These are phyloP conservation scores for Periparus ater DNA, from an alignment of 2,797 vertebrate species.

Conservation along the genomic window DNA sequence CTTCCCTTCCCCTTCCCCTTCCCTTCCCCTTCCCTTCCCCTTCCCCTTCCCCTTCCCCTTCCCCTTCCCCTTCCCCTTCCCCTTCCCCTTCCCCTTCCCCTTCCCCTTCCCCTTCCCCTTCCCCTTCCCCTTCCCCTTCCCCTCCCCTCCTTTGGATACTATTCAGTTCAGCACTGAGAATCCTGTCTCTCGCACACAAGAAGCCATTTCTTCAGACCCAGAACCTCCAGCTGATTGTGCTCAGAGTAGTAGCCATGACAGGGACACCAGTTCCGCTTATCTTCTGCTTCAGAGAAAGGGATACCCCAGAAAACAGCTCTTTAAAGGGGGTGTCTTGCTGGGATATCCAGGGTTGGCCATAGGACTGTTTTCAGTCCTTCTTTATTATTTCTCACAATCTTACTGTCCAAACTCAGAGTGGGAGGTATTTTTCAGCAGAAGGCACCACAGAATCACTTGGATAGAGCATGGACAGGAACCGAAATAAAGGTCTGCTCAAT, in stretches of 20 bases:
- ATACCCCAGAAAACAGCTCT: neutral
- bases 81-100: too few species aligned
- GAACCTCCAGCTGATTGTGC: neutral
- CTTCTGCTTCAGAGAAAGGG: neutral
- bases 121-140: too few species aligned
- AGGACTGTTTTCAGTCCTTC: neutral
- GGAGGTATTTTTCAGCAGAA: neutral
- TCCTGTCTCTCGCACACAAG: neutral
- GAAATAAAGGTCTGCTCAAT: neutral
- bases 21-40: too few species aligned
- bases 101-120: neutral
- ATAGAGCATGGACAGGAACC: neutral
- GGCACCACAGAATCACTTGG: neutral
- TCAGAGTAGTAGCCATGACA: neutral
- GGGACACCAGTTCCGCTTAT: neutral
- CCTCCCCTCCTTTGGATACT: neutral
- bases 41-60: neutral
- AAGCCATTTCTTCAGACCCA: neutral
- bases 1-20: neutral
- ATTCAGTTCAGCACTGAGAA: neutral
- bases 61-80: too few species aligned
- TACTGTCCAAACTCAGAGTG: neutral
- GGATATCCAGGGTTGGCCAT: accelerated
- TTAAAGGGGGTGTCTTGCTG: neutral
- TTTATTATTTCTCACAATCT: neutral